phyloP scores from a whole-genome alignment of 1,140 invertebrate genomes.

The Caenorhabditis remanei region DNA sequence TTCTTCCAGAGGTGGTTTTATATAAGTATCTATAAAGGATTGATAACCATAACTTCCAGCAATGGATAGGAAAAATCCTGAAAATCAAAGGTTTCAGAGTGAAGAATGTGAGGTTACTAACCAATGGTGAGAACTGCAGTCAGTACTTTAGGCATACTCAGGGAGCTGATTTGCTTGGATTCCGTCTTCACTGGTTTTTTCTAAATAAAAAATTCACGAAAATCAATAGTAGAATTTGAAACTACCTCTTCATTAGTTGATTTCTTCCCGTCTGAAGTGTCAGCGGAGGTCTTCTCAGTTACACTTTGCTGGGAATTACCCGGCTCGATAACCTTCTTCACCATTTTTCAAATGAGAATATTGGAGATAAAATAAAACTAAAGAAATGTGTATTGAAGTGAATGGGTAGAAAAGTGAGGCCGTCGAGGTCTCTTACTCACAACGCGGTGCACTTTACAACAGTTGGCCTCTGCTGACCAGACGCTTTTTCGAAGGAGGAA shows the following conservation, averaged over 20 bases:
- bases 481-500: slow-evolving; percentile 10
- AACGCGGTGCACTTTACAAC: slow-evolving; percentile 46
- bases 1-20: neutral
- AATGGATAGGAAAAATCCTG: neutral
- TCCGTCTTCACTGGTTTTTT: neutral
- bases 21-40: neutral
- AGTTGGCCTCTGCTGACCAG: slow-evolving; percentile 16
- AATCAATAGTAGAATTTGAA: no score
- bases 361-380: neutral
- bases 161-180: neutral
- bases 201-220: neutral
- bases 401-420: neutral
- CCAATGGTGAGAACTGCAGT: neutral
- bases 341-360: neutral
- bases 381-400: neutral
- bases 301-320: neutral
- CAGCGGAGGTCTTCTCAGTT: no score
- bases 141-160: neutral
- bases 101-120: neutral
- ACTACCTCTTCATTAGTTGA: no score
- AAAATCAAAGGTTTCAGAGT: neutral
- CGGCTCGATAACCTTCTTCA: neutral
- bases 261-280: no score
- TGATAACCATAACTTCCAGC: slow-evolving; percentile 2
- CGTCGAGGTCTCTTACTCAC: neutral